These are phyloP conservation scores for Blastobasis adustella DNA, from an alignment of 2,888 invertebrate species.

Conservation along the genomic window DNA sequence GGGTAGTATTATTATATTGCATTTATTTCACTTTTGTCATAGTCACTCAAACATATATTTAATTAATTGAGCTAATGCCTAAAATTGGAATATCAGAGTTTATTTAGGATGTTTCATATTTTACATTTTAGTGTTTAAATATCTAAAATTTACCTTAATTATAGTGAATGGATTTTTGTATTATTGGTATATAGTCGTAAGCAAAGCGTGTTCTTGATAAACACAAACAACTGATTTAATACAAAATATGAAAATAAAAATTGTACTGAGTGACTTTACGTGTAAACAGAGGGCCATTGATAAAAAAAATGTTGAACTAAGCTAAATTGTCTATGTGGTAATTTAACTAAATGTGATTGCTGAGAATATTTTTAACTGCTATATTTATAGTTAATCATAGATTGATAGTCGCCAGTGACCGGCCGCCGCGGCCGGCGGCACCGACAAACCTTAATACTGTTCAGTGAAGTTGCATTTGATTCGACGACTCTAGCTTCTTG, in stretches of 20 bases:
- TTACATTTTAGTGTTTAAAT: constrained; percentile 75
- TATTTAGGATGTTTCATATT: constrained; percentile 75
- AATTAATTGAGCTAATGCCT: constrained; percentile 73
- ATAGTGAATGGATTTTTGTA: constrained; percentile 74
- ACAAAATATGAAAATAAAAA: constrained; percentile 58
- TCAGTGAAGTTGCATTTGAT: constrained; percentile 47
- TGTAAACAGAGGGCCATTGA: constrained; percentile 75
- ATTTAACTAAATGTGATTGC: constrained; percentile 71
- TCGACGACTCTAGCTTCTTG: constrained; percentile 23
- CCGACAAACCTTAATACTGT: background rate
- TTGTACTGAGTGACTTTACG: constrained; percentile 75
- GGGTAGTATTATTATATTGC: constrained; percentile 72
- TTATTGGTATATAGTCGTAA: constrained; percentile 74
- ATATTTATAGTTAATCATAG: constrained; percentile 62
- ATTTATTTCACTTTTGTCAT: constrained; percentile 72
- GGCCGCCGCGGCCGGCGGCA: no score
- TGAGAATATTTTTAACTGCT: constrained; percentile 71
- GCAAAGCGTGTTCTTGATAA: constrained; percentile 70
- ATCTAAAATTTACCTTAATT: constrained; percentile 75
- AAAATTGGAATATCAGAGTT: constrained; percentile 75
- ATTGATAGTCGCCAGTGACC: constrained; percentile 45
- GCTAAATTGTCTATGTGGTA: constrained; percentile 73
- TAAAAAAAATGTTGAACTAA: constrained; percentile 67
- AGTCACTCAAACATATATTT: constrained; percentile 72
- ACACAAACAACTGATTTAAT: constrained; percentile 69